phyloP scores from a whole-genome alignment of 2,797 vertebrate genomes.

The Sebastiscus albofasciatus region DNA sequence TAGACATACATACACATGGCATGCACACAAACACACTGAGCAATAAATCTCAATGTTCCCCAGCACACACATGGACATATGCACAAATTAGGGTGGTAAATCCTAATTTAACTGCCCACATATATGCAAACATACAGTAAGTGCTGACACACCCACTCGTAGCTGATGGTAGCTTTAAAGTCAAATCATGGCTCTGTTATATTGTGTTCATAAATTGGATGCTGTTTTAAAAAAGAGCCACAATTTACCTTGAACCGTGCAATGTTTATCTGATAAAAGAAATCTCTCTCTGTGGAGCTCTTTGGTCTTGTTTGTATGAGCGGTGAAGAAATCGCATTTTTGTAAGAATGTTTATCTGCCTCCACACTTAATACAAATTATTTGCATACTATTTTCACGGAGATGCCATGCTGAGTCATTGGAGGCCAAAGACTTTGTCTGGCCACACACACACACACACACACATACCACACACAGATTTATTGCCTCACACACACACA shows the following conservation, averaged over 20 bases:
- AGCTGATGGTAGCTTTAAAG: constrained; percentile 6
- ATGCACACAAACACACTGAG: background rate
- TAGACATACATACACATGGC: background rate
- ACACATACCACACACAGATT: background rate
- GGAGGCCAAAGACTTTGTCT: background rate
- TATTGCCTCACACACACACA: background rate
- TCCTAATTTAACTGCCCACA: constrained; percentile 29
- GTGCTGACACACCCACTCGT: background rate
- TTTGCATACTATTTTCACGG: constrained; percentile 37
- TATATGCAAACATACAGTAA: constrained; percentile 7
- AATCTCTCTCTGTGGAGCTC: constrained; percentile 10
- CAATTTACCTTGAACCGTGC: constrained; percentile 51
- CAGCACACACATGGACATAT: constrained; percentile 26
- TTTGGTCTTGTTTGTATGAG: constrained; percentile 10
- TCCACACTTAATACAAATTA: constrained; percentile 1
- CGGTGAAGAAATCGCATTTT: constrained; percentile 15
- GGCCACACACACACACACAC: constrained; percentile 9
- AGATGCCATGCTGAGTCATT: constrained; percentile 31
- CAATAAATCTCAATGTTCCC: constrained; percentile 57
- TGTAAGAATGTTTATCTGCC: constrained; percentile 31
- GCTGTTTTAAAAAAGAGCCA: constrained; percentile 8
- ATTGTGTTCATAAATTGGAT: constrained; percentile 31
- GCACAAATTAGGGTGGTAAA: constrained; percentile 46
- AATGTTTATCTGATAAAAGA: constrained; percentile 36
- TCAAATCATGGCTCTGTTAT: constrained; percentile 14